phyloP scores from a whole-genome alignment of 2,888 invertebrate genomes.

The Ophion ventricosus region DNA sequence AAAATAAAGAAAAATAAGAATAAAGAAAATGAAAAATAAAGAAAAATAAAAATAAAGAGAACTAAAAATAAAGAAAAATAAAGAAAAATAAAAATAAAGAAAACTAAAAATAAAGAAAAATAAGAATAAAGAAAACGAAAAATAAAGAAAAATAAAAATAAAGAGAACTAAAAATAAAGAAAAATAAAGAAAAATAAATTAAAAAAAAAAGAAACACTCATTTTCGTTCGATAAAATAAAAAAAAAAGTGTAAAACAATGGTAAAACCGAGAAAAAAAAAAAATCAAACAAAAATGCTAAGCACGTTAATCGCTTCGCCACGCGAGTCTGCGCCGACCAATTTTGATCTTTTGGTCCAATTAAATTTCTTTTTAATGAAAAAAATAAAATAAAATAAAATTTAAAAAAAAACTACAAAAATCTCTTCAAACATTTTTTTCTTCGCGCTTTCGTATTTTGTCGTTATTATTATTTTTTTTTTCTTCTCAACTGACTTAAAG shows the following conservation, averaged over 20 bases:
- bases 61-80: no score
- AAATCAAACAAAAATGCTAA: conserved; percentile 73
- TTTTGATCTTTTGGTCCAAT: conserved; percentile 10
- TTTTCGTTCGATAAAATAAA: conserved; percentile 33
- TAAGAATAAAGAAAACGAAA: no score
- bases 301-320: conserved; percentile 75
- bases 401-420: no score
- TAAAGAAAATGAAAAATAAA: no score
- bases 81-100: no score
- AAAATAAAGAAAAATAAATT: no score
- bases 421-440: neutral
- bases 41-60: no score
- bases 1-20: no score
- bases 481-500: conserved; percentile 8
- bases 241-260: conserved; percentile 68
- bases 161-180: no score
- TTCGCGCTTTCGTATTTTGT: neutral
- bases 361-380: no score
- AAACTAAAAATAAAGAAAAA: no score
- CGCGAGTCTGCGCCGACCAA: conserved; percentile 44
- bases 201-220: neutral
- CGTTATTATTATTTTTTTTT: conserved; percentile 5
- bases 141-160: no score
- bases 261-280: conserved; percentile 67
- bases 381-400: neutral